Base-by-base conservation (phyloP, 2,888 invertebrate species). In the Coremacera marginata region DNA sequence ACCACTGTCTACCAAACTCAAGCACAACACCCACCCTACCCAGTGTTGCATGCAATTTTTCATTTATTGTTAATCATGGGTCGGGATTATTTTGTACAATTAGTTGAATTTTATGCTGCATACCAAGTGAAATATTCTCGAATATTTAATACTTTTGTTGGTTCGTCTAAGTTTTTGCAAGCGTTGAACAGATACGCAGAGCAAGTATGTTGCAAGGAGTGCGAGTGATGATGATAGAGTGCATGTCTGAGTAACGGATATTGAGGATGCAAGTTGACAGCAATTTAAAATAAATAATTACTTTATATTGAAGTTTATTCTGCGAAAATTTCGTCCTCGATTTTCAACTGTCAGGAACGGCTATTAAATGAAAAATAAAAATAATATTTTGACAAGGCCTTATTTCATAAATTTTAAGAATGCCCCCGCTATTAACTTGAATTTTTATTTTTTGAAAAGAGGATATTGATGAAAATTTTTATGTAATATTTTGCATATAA, bases 11-110 rank as follows among this genome's bases (percentile, higher is more conserved):
- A n/a, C n/a, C n/a, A n/a, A n/a, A n/a, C n/a, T n/a, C n/a, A n/a
- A n/a, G n/a, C n/a, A n/a, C n/a, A n/a, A n/a, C n/a, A n/a, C n/a
- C 14, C 52, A 37, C 9, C 63, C n/a, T n/a, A 60, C 44, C 51
- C n/a, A 22, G 31, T 60, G 60, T 37, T 57, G 62, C 62, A 31
- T 73, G 73, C 73, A 63, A 51, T 77, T 52, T 75, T 75, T 77
- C 80, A 75, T 79, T 77, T 81, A 83, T 82, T 84, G 83, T 80
- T 83, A 82, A 83, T 83, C 84, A 83, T 82, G 84, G 81, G 82
- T 81, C 81, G 78, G 84, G 84, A 85, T 86, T 86, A 84, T 84
- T 84, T 82, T 75, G 83, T 77, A 81, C 84, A 86, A 86, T 86
- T 86, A 85, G 84, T 80, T 82, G 77, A 82, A 81, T 83, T 83